These are phyloP conservation scores for Exephanes ischioxanthus DNA, from an alignment of 2,888 invertebrate genomes.

Conservation along the genomic window DNA sequence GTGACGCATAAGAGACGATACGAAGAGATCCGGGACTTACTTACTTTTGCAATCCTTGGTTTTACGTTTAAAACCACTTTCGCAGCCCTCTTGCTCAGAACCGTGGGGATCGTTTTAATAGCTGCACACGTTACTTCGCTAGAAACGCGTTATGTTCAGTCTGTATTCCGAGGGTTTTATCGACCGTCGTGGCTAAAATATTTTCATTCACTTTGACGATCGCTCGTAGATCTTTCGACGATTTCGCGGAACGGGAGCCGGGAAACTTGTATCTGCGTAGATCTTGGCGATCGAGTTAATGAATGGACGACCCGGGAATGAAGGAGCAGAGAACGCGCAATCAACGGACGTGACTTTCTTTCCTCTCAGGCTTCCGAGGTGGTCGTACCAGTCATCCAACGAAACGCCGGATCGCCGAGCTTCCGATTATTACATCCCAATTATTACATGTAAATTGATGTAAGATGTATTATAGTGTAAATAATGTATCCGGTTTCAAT, in stretches of 20 bases:
- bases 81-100: slow-evolving; percentile 10
- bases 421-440: too few species aligned
- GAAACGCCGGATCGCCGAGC: too few species aligned
- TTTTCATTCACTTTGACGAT: neutral
- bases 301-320: neutral
- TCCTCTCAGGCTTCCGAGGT: too few species aligned
- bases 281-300: slow-evolving; percentile 12
- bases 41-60: neutral
- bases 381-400: too few species aligned
- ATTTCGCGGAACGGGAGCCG: slow-evolving; percentile 4
- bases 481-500: too few species aligned
- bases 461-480: too few species aligned
- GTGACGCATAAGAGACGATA: neutral
- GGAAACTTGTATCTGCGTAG: slow-evolving; percentile 1
- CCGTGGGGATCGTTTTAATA: neutral
- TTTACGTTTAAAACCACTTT: neutral
- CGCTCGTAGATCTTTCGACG: slow-evolving; percentile 23
- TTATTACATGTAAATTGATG: too few species aligned
- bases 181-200: neutral
- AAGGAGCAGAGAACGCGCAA: neutral
- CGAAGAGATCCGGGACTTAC: slow-evolving; percentile 19
- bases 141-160: slow-evolving; percentile 4
- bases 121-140: neutral
- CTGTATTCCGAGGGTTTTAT: slow-evolving; percentile 16
- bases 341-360: neutral